These are phyloP conservation scores for Epistrophella euchroma DNA, from an alignment of 2,888 invertebrate species.

Conservation along the genomic window DNA sequence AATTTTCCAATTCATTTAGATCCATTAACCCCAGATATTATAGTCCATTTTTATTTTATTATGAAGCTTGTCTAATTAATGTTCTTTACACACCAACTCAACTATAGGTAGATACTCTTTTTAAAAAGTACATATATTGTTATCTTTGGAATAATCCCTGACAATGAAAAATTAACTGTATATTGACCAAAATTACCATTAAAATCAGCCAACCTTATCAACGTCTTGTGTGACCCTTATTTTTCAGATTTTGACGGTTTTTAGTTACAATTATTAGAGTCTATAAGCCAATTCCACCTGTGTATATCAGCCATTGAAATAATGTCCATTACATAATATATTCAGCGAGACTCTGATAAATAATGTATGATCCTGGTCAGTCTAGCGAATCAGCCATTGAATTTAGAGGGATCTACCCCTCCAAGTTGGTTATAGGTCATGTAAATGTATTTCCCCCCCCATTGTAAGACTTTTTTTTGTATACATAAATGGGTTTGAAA, in stretches of 20 bases:
- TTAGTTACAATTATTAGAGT: conserved; percentile 48
- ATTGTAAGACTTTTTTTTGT: background rate
- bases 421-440: conserved; percentile 14
- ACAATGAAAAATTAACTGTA: conserved; percentile 2
- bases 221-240: conserved; percentile 51
- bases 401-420: conserved; percentile 38
- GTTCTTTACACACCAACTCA: background rate
- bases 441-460: conserved; percentile 25
- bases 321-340: background rate
- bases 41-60: background rate
- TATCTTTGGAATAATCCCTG: conserved; percentile 21
- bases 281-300: conserved; percentile 49
- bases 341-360: conserved; percentile 46
- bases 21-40: no score
- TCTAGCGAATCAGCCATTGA: conserved; percentile 61
- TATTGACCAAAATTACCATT: conserved; percentile 26
- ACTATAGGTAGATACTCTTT: background rate
- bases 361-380: conserved; percentile 60
- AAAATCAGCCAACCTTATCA: conserved; percentile 57
- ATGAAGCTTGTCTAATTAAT: background rate
- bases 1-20: no score
- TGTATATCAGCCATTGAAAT: conserved; percentile 21
- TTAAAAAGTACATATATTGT: background rate
- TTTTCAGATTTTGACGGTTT: conserved; percentile 54
- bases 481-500: conserved; percentile 1